Base-by-base conservation (phyloP, 2,888 invertebrate species). In the Mesochorus sp. region DNA sequence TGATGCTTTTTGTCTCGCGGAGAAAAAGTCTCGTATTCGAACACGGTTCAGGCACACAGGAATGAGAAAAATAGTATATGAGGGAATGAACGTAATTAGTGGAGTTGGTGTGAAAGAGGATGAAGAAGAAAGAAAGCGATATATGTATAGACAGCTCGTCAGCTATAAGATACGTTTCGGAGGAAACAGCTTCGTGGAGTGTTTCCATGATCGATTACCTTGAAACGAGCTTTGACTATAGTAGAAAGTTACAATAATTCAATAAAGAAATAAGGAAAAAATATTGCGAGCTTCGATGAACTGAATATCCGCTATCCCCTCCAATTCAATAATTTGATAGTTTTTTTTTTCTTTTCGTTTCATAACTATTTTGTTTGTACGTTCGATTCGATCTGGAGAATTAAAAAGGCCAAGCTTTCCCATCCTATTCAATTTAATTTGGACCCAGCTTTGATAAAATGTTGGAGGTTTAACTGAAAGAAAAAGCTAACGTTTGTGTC, bases 1-100 rank as follows among this genome's bases (percentile, higher is more conserved):
- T n/a, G 55, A 57, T 55, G 49, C 55, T 68, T 61, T 19, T 39
- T 42, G 10, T 42, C 67, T n/a, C 2, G 53, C 28, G 17, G 31
- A 26, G 34, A 21, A 34, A 53, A 62, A 53, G 21, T 42, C 6
- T 17, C n/a, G 10, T 24, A 14, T 24, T 61, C 8, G 31, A 12
- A 17, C 31, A 3, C 2, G 19, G n/a, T 42, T 19, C 5, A 8
- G 14, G 26, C 14, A 17, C 4, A n/a, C 42, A 5, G 28, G 31
- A 37, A 68, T 44, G 47, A 59, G 14, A 6, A 24, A 26, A 24
- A 1, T 2, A 24, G 21, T 34, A 6, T 12, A 6, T 10, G 37
- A 37, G 12, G 12, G 14, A 55, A 8, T 19, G 19, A 17, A 17
- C 17, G 51, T 53, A 53, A 62, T 62, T 72, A 72, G 12, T 14